A percentile compares a stretch with the other conserved stretches of the same genome.
phyloP scores from a whole-genome alignment of 1,140 invertebrate species.

The Acromyrmex echinatior region DNA sequence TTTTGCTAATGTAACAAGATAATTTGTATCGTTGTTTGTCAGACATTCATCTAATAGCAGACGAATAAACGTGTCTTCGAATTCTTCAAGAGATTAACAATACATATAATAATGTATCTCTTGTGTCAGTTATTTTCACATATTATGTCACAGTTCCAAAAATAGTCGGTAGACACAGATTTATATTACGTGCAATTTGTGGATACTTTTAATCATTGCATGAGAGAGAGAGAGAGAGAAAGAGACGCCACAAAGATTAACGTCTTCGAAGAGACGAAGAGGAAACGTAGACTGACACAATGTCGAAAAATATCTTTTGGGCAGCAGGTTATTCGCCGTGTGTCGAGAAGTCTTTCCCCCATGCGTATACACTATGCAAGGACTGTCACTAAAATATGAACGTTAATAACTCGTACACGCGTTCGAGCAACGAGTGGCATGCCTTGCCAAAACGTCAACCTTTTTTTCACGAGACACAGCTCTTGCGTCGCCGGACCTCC shows the following conservation, averaged over 20 bases:
- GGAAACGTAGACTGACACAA: slow-evolving; percentile 44
- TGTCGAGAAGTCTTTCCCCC: not conserved
- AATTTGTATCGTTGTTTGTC: not conserved
- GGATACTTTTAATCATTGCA: slow-evolving; percentile 47
- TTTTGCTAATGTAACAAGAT: not conserved
- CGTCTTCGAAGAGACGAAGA: slow-evolving; percentile 15
- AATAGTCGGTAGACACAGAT: not conserved
- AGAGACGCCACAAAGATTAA: slow-evolving; percentile 25
- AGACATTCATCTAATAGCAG: not conserved
- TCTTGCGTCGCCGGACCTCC: slow-evolving; percentile 72
- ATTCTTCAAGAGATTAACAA: slow-evolving; percentile 5
- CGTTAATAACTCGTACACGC: slow-evolving; percentile 56
- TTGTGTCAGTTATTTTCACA: not conserved
- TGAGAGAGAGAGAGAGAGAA: not conserved
- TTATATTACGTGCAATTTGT: not conserved
- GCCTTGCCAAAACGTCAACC: slow-evolving; percentile 49
- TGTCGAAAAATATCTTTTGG: slow-evolving; percentile 58
- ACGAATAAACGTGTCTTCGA: not conserved
- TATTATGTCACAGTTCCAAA: not conserved
- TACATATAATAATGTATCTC: not conserved
- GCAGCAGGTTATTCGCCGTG: slow-evolving; percentile 33
- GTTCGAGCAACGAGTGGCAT: slow-evolving; percentile 44
- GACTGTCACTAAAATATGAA: slow-evolving; percentile 62
- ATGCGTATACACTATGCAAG: slow-evolving; percentile 28
- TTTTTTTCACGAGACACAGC: slow-evolving; percentile 53